These are phyloP conservation scores for Sakesphorus luctuosus DNA, from an alignment of 2,113 vertebrate genomes.

Conservation along the genomic window DNA sequence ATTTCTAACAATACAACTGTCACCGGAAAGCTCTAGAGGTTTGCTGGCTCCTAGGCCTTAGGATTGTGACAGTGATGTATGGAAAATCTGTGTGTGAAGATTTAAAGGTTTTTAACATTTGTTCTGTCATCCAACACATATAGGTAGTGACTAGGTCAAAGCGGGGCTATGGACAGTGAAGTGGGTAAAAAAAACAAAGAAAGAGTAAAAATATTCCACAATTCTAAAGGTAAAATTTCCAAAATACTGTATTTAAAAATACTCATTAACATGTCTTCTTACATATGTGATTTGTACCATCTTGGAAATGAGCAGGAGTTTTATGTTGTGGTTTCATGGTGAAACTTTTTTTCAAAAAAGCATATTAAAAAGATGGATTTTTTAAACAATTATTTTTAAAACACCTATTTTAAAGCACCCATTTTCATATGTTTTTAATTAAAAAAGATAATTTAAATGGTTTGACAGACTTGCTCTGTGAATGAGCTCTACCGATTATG, in stretches of 20 bases:
- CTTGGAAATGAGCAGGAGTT: neutral
- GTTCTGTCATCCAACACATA: neutral
- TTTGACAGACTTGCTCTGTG: neutral
- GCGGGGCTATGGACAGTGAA: neutral
- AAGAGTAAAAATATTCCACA: neutral
- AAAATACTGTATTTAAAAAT: neutral
- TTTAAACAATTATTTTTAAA: neutral
- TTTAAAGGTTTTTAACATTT: constrained; percentile 23
- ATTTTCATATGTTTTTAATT: neutral
- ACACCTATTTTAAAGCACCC: fast-evolving
- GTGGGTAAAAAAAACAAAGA: neutral
- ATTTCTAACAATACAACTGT: neutral
- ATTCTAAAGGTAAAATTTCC: neutral
- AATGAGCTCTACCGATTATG: neutral
- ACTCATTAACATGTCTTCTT: neutral
- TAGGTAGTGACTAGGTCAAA: neutral
- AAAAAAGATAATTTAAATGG: neutral
- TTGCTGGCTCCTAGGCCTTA: neutral
- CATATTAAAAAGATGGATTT: neutral
- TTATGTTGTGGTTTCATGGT: neutral
- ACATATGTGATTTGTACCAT: neutral
- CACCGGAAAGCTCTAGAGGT: constrained; percentile 1
- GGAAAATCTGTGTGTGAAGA: constrained; percentile 21
- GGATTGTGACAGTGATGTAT: constrained; percentile 39
- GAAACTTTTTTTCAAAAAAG: neutral